These are phyloP conservation scores for Bungarus multicinctus DNA, from an alignment of 2,113 vertebrate species.

Conservation along the genomic window DNA sequence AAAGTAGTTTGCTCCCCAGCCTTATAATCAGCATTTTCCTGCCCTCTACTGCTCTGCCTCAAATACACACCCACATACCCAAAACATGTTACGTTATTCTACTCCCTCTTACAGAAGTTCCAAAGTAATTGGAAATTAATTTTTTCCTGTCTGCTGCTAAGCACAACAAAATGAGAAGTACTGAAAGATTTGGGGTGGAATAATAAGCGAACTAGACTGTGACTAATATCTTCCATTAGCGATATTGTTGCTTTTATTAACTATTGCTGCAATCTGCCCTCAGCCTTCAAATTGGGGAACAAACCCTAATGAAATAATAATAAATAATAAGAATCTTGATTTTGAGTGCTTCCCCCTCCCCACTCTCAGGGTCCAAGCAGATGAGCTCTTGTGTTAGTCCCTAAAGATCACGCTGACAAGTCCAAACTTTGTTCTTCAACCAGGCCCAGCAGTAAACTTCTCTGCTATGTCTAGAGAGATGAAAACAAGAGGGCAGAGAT, in stretches of 20 bases:
- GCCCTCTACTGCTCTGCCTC: background rate
- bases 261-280: background rate
- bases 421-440: background rate
- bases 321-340: background rate
- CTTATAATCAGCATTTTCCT: background rate
- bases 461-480: background rate
- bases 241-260: background rate
- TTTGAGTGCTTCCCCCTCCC: background rate
- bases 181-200: background rate
- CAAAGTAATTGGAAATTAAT: background rate
- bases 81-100: background rate
- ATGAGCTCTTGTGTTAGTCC: background rate
- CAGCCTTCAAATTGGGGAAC: background rate
- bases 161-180: background rate
- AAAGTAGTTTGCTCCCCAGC: background rate
- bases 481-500: background rate
- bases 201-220: background rate
- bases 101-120: background rate
- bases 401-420: background rate
- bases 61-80: background rate
- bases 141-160: background rate
- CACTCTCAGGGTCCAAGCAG: background rate
- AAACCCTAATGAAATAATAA: background rate
- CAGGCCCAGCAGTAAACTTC: background rate
- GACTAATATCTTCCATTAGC: background rate